Evolutionary conservation across 1,140 invertebrate species (phyloP).

Genomic region (Trichonephila inaurata): DNA sequence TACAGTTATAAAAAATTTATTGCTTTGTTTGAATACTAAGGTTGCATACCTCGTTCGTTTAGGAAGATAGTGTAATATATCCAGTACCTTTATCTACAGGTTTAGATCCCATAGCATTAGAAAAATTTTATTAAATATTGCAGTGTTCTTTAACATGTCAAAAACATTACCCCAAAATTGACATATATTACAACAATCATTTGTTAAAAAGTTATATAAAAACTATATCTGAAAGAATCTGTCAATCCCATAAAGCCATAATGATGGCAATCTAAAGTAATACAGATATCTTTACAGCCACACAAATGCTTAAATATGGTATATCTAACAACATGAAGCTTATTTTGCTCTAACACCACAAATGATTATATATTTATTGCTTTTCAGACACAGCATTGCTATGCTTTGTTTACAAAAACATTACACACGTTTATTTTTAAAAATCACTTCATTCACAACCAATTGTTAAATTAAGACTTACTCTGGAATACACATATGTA

Average conservation of each 20-base stretch:
- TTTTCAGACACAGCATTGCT: slow-evolving; percentile 54
- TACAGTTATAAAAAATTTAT: slow-evolving; percentile 64
- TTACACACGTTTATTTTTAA: slow-evolving; percentile 31
- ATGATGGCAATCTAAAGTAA: slow-evolving; percentile 35
- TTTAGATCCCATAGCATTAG: slow-evolving; percentile 43
- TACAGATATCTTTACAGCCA: slow-evolving; percentile 70
- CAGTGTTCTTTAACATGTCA: slow-evolving; percentile 50
- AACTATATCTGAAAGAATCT: slow-evolving; percentile 70
- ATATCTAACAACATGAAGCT: slow-evolving; percentile 67
- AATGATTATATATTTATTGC: slow-evolving; percentile 68
- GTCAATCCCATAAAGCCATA: slow-evolving; percentile 47
- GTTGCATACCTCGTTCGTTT: slow-evolving; percentile 24
- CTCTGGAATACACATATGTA: neutral
- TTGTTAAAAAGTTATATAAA: slow-evolving; percentile 73
- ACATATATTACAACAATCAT: slow-evolving; percentile 70
- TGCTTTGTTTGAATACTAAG: slow-evolving; percentile 61
- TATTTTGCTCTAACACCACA: slow-evolving; percentile 52
- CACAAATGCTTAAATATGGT: slow-evolving; percentile 58
- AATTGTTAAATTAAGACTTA: neutral
- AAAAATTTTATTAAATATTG: slow-evolving; percentile 67
- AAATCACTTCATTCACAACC: neutral
- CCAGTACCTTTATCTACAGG: slow-evolving; percentile 40
- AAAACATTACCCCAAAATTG: slow-evolving; percentile 69
- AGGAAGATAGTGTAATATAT: slow-evolving; percentile 50
- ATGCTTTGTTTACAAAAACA: slow-evolving; percentile 46